Base-by-base conservation (phyloP, 2,888 invertebrate genomes). In the Hypena proboscidalis region DNA sequence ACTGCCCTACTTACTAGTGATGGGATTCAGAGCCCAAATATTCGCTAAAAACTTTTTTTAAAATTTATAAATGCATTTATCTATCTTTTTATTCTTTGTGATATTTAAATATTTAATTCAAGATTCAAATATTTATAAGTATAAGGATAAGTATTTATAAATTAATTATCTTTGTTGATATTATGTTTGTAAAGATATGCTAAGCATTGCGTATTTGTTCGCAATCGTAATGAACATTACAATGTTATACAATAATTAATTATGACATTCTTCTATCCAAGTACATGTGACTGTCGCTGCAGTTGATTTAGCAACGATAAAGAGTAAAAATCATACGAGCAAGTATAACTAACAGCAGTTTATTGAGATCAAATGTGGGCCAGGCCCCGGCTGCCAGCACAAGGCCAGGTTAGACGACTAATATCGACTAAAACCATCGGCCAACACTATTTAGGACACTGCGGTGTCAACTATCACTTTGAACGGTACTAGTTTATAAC, bases 311-410 rank as follows among this genome's bases (percentile, higher is more conserved):
- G 38, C 19, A 45, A 34, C 39, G 44, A 22, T 34, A 50, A 26
- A 36, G 36, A 36, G 37, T 42, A 60, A 58, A 57, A 63, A 56
- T 61, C 45, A 52, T 58, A 47, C 20, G 23, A 48, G 45, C 41
- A 49, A 48, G 40, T 50, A 47, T 32, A 45, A 33, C 21, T 36
- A 32, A 38, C 33, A 48, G 39, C 20, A 47, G 26, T 36, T 39
- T 65, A 64, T 59, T 40, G 58, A 69, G 61, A 63, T 65, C 60
- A 57, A 73, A 72, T 74, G 70, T 74, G 67, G 67, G 69, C 64
- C 69, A 77, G 57, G 58, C 61, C 49, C 54, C 40, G 32, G 58
- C 50, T 61, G 61, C 48, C 51, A 47, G 50, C 42, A 49, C 66
- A 64, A 69, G 58, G 62, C 67, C 68, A 68, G 62, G 56, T 57